phyloP scores from a whole-genome alignment of 2,797 vertebrate species.

The Alectoris magna region DNA sequence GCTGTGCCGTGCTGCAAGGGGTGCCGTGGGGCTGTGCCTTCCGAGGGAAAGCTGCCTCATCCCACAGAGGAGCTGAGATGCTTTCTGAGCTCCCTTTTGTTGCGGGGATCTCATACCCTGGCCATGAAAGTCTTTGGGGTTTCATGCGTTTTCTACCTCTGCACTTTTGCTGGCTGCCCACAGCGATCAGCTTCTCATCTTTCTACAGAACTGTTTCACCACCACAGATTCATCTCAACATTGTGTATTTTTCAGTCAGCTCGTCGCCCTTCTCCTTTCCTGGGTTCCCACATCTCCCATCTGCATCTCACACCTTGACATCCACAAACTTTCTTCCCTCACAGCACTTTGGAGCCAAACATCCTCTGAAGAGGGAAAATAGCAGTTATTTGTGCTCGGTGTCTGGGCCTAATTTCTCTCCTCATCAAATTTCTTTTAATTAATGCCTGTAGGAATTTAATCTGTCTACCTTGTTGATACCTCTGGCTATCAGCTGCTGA shows the following conservation, averaged over 20 bases:
- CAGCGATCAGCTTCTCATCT: not conserved
- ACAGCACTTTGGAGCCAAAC: not conserved
- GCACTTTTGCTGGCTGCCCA: not conserved
- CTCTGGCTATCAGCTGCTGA: slow-evolving; percentile 59
- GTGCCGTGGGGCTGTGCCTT: not conserved
- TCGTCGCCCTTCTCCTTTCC: not conserved
- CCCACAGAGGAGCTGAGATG: no score
- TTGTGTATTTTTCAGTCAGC: not conserved
- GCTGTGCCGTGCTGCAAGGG: not conserved
- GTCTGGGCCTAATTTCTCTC: slow-evolving; percentile 44
- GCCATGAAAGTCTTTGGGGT: not conserved
- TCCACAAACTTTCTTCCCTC: not conserved
- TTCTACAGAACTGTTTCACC: not conserved
- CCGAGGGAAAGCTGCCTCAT: no score
- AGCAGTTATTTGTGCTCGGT: slow-evolving; percentile 11
- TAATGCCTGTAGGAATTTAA: slow-evolving; percentile 67
- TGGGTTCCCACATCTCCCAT: not conserved
- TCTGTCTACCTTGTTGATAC: slow-evolving; percentile 63
- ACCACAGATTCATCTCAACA: not conserved
- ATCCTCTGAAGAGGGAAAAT: slow-evolving; percentile 18
- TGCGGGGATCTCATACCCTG: not conserved
- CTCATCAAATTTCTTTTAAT: slow-evolving; percentile 59
- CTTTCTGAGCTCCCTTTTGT: not conserved
- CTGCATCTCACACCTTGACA: not conserved
- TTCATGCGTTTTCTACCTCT: not conserved